Conservation (phyloP, 1,140 invertebrate genomes). For the Dendrolimus kikuchii region DNA sequence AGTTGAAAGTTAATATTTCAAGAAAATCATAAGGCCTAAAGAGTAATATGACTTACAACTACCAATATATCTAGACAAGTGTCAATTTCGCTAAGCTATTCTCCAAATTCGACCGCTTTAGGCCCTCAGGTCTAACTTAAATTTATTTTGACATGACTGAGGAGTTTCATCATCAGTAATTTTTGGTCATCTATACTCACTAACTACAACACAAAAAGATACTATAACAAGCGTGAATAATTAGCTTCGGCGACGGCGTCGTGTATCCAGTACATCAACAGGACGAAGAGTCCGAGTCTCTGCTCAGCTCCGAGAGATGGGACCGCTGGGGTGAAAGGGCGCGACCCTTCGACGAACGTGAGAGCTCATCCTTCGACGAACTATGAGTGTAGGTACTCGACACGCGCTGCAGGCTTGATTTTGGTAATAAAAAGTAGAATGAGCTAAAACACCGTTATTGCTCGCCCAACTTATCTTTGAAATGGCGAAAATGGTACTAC, state of each 20-base stretch:
- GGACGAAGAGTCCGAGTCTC: slow-evolving; percentile 86
- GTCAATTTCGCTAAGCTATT: too few relatives aligned
- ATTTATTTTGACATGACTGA: too few relatives aligned
- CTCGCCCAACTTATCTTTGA: too few relatives aligned
- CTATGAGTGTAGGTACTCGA: slow-evolving; percentile 43
- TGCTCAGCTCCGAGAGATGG: slow-evolving; percentile 76
- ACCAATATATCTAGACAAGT: too few relatives aligned
- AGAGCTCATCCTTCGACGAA: slow-evolving; percentile 58
- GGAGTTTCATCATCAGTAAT: too few relatives aligned
- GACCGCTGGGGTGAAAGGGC: slow-evolving; percentile 66
- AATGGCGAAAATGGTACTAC: too few relatives aligned
- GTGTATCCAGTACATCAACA: slow-evolving; percentile 85
- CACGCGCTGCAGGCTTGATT: neutral
- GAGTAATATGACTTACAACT: too few relatives aligned
- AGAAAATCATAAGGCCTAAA: too few relatives aligned
- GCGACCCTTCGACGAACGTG: slow-evolving; percentile 56
- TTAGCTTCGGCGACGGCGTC: slow-evolving; percentile 89
- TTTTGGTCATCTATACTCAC: too few relatives aligned
- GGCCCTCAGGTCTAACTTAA: too few relatives aligned
- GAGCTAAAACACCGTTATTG: neutral
- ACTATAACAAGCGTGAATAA: slow-evolving; percentile 6
- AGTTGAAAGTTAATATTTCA: too few relatives aligned
- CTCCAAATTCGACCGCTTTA: too few relatives aligned
- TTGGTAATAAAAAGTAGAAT: neutral
- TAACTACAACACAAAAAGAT: neutral